Evolutionary conservation across 2,888 invertebrate species (phyloP).

Genomic region (Liodrosophila aerea): DNA sequence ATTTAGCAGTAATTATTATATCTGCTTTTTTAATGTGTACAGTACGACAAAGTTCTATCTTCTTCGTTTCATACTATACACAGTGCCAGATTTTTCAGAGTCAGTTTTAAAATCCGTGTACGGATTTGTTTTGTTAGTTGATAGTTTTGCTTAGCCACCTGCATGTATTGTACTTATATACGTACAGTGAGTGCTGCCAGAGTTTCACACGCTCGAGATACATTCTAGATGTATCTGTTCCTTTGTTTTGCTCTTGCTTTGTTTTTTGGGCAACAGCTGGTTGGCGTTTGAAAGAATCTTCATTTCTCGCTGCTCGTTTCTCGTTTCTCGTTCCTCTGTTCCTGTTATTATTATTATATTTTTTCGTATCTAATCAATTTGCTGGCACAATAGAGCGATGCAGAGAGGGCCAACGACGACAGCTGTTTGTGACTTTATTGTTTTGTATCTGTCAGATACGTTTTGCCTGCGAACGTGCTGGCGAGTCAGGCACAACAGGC

Average conservation of each 20-base stretch:
- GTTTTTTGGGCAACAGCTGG: slow-evolving; percentile 40
- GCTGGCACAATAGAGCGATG: slow-evolving; percentile 36
- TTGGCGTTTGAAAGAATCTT: slow-evolving; percentile 18
- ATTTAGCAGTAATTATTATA: too few relatives aligned
- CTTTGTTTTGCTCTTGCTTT: slow-evolving; percentile 2
- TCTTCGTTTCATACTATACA: too few relatives aligned
- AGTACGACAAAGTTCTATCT: too few relatives aligned
- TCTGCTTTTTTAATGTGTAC: too few relatives aligned
- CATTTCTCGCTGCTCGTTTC: too few relatives aligned
- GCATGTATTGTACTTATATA: too few relatives aligned
- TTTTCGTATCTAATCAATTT: slow-evolving; percentile 46
- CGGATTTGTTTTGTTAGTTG: too few relatives aligned
- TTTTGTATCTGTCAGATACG: slow-evolving; percentile 39
- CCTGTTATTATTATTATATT: too few relatives aligned
- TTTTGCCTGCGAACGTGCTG: slow-evolving; percentile 11
- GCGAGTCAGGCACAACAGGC: slow-evolving; percentile 19
- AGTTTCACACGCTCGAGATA: slow-evolving; percentile 47
- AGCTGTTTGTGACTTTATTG: slow-evolving; percentile 48
- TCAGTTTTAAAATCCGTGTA: too few relatives aligned
- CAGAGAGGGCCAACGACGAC: slow-evolving; percentile 20
- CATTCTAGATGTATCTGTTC: slow-evolving; percentile 4
- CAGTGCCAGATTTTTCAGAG: too few relatives aligned
- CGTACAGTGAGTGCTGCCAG: slow-evolving; percentile 6
- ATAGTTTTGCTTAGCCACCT: slow-evolving; percentile 34
- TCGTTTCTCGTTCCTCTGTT: too few relatives aligned